Conservation (phyloP, 2,888 invertebrate species). For the Dicycla oo region DNA sequence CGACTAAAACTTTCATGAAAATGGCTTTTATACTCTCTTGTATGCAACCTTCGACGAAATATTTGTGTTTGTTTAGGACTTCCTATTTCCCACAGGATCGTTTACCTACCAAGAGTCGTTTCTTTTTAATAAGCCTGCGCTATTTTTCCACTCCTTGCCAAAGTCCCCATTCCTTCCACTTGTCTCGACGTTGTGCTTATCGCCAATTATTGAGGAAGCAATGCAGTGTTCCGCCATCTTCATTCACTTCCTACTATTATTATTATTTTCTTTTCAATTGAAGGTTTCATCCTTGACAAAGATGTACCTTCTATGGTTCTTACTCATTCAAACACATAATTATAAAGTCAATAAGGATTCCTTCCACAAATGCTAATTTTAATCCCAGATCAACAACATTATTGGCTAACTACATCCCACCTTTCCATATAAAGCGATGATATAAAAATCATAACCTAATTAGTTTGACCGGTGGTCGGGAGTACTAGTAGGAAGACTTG, state of each 20-base stretch:
- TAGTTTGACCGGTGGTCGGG: conserved; percentile 75
- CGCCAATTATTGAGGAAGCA: neutral
- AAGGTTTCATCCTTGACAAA: neutral
- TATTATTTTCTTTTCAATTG: neutral
- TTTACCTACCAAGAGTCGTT: neutral
- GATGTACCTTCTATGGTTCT: neutral
- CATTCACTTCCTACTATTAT: too few relatives aligned
- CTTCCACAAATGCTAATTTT: neutral
- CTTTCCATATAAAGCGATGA: conserved; percentile 73
- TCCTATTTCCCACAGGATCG: neutral
- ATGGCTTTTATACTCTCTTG: neutral
- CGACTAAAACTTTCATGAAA: neutral
- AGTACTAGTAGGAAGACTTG: conserved; percentile 82
- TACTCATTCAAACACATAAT: neutral
- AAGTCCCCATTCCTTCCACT: neutral
- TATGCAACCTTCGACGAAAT: neutral
- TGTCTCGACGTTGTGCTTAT: neutral
- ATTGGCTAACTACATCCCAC: conserved; percentile 18
- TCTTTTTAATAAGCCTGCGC: neutral
- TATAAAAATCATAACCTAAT: conserved; percentile 80
- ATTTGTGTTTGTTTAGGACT: neutral
- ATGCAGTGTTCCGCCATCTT: neutral
- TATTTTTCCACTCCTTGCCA: neutral
- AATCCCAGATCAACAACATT: conserved; percentile 6
- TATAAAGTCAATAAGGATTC: neutral